Conservation (phyloP, 1,140 invertebrate species). For the Agraylea sexmaculata region DNA sequence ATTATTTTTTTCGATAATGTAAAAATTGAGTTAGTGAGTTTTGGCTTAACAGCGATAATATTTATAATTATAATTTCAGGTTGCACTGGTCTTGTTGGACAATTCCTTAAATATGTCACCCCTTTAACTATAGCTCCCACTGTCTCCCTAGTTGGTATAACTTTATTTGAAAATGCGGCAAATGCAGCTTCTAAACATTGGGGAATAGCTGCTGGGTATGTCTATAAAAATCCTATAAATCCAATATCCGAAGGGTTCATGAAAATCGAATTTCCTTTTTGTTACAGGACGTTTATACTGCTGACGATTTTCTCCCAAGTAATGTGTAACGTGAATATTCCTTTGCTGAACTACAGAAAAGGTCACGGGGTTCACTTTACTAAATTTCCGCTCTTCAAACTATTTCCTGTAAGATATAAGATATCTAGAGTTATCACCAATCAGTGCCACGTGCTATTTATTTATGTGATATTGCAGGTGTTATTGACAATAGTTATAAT, state of each 20-base stretch:
- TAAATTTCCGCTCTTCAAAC: conserved; percentile 65
- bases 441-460: neutral
- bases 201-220: conserved; percentile 66
- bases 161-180: conserved; percentile 66
- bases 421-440: neutral
- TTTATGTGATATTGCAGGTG: conserved; percentile 50
- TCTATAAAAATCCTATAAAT: conserved; percentile 3
- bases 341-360: conserved; percentile 48
- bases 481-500: conserved; percentile 67
- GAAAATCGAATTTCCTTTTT: conserved; percentile 12
- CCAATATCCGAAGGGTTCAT: conserved; percentile 4
- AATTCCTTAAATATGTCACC: conserved; percentile 60
- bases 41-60: too few relatives aligned
- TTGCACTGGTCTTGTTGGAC: conserved; percentile 57
- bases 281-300: conserved; percentile 65
- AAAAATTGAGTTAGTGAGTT: too few relatives aligned
- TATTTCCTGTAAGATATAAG: conserved; percentile 58
- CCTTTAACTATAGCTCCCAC: conserved; percentile 73
- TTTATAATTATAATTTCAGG: conserved; percentile 22
- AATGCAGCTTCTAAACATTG: conserved; percentile 65
- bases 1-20: too few relatives aligned
- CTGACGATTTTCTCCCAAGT: conserved; percentile 75
- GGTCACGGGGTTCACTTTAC: conserved; percentile 43
- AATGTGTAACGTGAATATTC: conserved; percentile 55
- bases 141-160: conserved; percentile 66